phyloP scores from a whole-genome alignment of 2,113 vertebrate species.

The Varanus salvator region DNA sequence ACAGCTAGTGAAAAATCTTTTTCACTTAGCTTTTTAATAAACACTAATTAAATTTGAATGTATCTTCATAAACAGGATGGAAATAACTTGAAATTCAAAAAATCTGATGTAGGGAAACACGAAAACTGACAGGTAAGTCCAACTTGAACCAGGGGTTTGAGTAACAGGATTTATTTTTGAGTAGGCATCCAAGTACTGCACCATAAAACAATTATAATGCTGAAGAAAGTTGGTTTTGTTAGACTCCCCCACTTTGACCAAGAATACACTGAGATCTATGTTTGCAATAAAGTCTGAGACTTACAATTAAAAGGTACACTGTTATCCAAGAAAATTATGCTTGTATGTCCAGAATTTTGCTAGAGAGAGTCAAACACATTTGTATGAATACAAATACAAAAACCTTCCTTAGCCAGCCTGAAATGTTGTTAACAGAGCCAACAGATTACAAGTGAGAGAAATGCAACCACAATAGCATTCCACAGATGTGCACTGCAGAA shows the following conservation, averaged over 20 bases:
- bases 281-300: neutral
- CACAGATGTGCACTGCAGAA: neutral
- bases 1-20: too few species aligned
- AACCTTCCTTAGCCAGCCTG: neutral
- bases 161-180: neutral
- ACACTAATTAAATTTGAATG: too few species aligned
- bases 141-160: neutral
- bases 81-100: too few species aligned
- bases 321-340: neutral
- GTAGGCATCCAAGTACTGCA: neutral
- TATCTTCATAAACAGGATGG: too few species aligned
- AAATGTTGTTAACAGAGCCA: neutral
- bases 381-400: conserved; percentile 11
- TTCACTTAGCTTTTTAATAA: too few species aligned
- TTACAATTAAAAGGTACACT: neutral
- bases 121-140: neutral
- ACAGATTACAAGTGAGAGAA: neutral
- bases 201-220: neutral
- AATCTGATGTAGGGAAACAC: too few species aligned
- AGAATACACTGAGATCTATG: neutral
- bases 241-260: too few species aligned
- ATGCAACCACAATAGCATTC: neutral
- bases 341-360: neutral
- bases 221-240: neutral
- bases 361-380: neutral